Evolutionary conservation across 1,140 invertebrate genomes (phyloP).

Genomic region (Drosophila cardini): DNA sequence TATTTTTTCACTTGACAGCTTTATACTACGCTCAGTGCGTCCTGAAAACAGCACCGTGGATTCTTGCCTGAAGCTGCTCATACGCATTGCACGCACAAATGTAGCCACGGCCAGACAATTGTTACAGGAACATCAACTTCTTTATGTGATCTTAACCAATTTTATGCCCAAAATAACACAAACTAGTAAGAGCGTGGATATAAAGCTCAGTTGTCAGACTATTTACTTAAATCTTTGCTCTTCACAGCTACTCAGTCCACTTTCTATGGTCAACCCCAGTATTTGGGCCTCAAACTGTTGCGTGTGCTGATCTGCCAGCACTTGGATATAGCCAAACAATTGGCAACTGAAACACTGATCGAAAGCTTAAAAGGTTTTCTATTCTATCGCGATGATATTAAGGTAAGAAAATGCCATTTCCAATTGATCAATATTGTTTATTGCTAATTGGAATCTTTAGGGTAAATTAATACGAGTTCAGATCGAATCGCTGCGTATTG

Average conservation of each 20-base stretch:
- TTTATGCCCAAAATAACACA: conserved; percentile 85
- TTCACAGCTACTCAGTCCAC: conserved; percentile 3
- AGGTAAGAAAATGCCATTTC: conserved; percentile 43
- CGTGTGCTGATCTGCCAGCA: conserved; percentile 73
- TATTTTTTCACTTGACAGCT: conserved; percentile 85
- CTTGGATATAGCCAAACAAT: conserved; percentile 59
- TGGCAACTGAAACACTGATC: conserved; percentile 51
- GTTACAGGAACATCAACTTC: conserved; percentile 86
- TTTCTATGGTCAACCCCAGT: conserved; percentile 71
- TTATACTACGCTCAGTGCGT: conserved; percentile 88
- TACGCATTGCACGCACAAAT: conserved; percentile 89
- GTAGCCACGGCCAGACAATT: conserved; percentile 87
- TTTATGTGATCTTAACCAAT: conserved; percentile 86
- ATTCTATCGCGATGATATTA: conserved; percentile 64
- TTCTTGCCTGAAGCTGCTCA: conserved; percentile 89
- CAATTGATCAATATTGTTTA: conserved; percentile 5
- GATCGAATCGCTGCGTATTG: conserved; percentile 85
- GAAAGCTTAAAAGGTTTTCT: conserved; percentile 65
- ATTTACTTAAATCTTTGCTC: neutral
- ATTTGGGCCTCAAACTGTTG: conserved; percentile 70
- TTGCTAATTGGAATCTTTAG: conserved; percentile 47
- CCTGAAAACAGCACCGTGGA: conserved; percentile 88
- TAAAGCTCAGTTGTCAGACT: neutral
- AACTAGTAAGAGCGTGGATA: conserved; percentile 18
- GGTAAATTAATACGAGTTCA: conserved; percentile 85